These are phyloP conservation scores for Helogale parvula DNA, from an alignment of 2,113 vertebrate genomes.

Conservation along the genomic window DNA sequence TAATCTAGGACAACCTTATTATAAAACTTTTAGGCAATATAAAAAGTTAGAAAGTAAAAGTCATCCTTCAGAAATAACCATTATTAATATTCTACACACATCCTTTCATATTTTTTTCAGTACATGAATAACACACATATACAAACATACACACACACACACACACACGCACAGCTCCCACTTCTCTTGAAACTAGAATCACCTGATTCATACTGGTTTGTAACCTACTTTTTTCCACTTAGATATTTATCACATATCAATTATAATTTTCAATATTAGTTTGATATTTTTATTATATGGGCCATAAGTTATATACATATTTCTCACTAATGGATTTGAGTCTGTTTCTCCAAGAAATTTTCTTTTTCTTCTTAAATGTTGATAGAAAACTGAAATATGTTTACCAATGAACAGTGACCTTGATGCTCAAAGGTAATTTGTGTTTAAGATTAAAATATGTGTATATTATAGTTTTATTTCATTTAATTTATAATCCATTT, in stretches of 20 bases:
- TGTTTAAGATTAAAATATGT: not conserved
- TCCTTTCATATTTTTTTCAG: not conserved
- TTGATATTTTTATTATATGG: conserved; percentile 51
- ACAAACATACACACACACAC: not conserved
- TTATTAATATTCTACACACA: not conserved
- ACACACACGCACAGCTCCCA: not conserved
- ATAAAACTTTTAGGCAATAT: not conserved
- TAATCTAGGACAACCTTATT: not conserved
- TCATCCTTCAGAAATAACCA: not conserved
- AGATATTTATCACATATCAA: not conserved
- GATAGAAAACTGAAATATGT: not conserved
- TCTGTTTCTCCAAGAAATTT: not conserved
- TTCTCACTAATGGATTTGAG: not conserved
- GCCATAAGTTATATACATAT: not conserved
- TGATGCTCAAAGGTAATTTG: not conserved
- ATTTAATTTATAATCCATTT: not conserved
- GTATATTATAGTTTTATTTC: not conserved
- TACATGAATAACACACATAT: not conserved
- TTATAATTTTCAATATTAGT: not conserved
- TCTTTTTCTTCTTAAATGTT: not conserved
- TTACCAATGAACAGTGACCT: not conserved
- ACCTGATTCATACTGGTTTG: not conserved
- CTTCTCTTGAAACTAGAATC: not conserved
- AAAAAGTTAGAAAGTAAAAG: conserved; percentile 27
- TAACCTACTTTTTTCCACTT: not conserved